These are phyloP conservation scores for Agriotes lineatus DNA, from an alignment of 2,888 invertebrate genomes.

Conservation along the genomic window DNA sequence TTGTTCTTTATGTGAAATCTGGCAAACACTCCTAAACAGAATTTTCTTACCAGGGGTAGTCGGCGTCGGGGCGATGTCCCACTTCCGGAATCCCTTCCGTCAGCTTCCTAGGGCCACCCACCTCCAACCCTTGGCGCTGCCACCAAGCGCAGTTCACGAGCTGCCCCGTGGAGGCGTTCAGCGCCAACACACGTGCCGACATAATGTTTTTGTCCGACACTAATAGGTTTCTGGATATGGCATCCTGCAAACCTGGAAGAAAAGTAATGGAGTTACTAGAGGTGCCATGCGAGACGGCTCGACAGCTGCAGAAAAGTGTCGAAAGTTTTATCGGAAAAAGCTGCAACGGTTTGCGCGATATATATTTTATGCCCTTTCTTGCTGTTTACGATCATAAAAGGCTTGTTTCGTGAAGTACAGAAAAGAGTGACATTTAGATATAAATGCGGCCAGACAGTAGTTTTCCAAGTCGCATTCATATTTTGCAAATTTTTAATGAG, in stretches of 20 bases:
- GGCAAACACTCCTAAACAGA: no score
- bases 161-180: slow-evolving; percentile 73
- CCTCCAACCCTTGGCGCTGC: slow-evolving; percentile 70
- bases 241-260: slow-evolving; percentile 76
- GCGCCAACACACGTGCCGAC: slow-evolving; percentile 72
- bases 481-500: no score
- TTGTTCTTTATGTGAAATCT: no score
- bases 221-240: slow-evolving; percentile 79
- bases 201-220: slow-evolving; percentile 72
- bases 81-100: slow-evolving; percentile 64
- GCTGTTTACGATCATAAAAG: no score
- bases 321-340: background rate
- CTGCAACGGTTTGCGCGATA: no score
- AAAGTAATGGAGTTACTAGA: slow-evolving; percentile 4
- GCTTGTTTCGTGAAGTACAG: no score
- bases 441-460: no score
- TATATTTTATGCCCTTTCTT: no score
- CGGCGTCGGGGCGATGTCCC: slow-evolving; percentile 76
- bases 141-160: slow-evolving; percentile 73
- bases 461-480: no score
- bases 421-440: no score
- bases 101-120: slow-evolving; percentile 69
- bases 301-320: background rate
- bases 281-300: background rate
- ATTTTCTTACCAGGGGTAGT: slow-evolving; percentile 76